Evolutionary conservation across 2,888 invertebrate genomes (phyloP), one percentile per base, ranked within the genome.

Genomic region (Sphinx pinastri): DNA sequence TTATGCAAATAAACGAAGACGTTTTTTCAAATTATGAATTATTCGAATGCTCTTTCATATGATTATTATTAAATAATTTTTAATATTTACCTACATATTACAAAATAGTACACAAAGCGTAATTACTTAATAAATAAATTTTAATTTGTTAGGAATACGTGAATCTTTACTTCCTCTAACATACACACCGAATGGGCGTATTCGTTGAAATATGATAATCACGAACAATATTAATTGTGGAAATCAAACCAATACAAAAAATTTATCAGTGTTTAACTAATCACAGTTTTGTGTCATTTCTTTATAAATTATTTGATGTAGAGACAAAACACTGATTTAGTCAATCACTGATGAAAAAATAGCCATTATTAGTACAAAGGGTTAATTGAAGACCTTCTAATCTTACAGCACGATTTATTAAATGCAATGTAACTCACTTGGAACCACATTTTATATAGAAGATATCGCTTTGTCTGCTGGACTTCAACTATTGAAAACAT

Each of bases 361-460:
- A n/a, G 52, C 7, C 52, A 55, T 19, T 6, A 19, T 6, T 19
- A 3, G 2, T 51, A 19, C 4, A 19, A 11, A 19, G 12, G 12
- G 16, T 16, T 47, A 6, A 60, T 45, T 16, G n/a, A 60, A 16
- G 16, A 60, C 16, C 16, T 45, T 16, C 45, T 47, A 10, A 16
- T 47, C 16, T 47, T 12, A 12, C 8, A 47, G 0, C 49, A 63
- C 60, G 16, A 19, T 47, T 11, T 63, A 49, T 49, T 49, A 74
- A 68, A 66, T 13, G 73, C 58, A 71, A 10, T 38, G 52, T 69
- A 73, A 86, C 86, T 85, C 70, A 88, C 87, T 84, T 86, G 87
- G 77, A 82, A 84, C 84, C 84, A 85, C 89, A 89, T 89, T 73
- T 82, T 84, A 74, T 73, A 19, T 72, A 71, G 79, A 73, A 76